Base-by-base conservation (phyloP, 2,797 vertebrate genomes). In the Sebastes wilsoni region DNA sequence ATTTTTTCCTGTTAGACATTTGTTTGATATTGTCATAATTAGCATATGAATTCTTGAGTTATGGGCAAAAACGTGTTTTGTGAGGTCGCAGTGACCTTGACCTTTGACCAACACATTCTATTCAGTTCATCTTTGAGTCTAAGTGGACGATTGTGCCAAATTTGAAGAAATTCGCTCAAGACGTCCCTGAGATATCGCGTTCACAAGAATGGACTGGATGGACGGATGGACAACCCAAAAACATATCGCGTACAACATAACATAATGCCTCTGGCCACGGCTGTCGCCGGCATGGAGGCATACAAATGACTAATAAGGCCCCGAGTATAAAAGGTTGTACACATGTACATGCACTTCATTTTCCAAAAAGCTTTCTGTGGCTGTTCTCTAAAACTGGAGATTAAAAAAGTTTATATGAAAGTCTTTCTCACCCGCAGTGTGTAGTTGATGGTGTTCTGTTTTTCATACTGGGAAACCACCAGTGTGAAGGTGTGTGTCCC, bases 401-500 rank as follows among this genome's bases (percentile, higher is more conserved):
- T 32, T 3, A 6, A 10, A 42, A 36, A 38, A 18, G 27, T 54
- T 22, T 1, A 36, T 3, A 60, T 0, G 11, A 0, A 25, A 12
- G 28, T 22, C 1, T 69, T 8, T 88, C 96, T 81, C 93, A 99
- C 99, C 96, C 98, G 94, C 72, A 99, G 91, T 0, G 98, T 99
- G 93, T 99, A 99, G 92, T 98, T 98, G 92, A 99, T 99, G 66
- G 98, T 99, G 94, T 99, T 99, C 92, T 99, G 98, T 66, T 99
- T 99, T 91, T 99, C 98, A n/a, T 99, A 99, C 88, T 99, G 99
- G 72, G 98, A 99, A 23, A 99, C 98, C 92, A 99, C 99, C 80
- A 99, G 93, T 0, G 99, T 99, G 90, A 99, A 99, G 0, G 96
- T 98, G 86, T 99, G 97, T 5, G 95, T 91, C 27, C 98, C 99